Percentiles rank a stretch among this genome's conserved stretches.
These are phyloP conservation scores for Tamandua tetradactyla DNA, from an alignment of 2,797 vertebrate species.

Conservation along the genomic window DNA sequence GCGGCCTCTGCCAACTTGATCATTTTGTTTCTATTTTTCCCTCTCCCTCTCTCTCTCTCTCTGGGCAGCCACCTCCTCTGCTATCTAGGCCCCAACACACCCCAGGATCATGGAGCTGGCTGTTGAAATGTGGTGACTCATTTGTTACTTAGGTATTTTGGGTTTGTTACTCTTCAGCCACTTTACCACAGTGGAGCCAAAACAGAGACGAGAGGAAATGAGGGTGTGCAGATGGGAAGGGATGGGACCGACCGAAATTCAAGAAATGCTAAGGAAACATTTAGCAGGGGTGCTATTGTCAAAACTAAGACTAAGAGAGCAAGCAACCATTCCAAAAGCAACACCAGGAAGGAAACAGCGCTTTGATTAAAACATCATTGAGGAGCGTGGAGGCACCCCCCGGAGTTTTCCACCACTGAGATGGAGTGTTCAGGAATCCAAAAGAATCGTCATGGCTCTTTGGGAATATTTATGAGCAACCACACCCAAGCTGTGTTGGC, in stretches of 20 bases:
- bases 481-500: slow-evolving; percentile 43
- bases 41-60: background rate
- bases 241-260: slow-evolving; percentile 38
- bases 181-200: slow-evolving; percentile 62
- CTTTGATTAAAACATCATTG: slow-evolving; percentile 71
- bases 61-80: slow-evolving; percentile 58
- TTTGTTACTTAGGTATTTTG: slow-evolving; percentile 78
- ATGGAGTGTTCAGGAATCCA: slow-evolving; percentile 54
- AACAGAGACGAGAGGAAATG: slow-evolving; percentile 70
- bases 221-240: slow-evolving; percentile 52
- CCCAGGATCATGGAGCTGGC: slow-evolving; percentile 32
- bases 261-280: slow-evolving; percentile 69
- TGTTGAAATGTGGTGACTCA: slow-evolving; percentile 72
- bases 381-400: slow-evolving; percentile 41
- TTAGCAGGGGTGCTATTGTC: slow-evolving; percentile 61
- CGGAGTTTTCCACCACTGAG: slow-evolving; percentile 4
- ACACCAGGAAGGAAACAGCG: slow-evolving; percentile 62
- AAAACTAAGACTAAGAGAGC: slow-evolving; percentile 14
- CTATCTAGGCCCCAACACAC: slow-evolving; percentile 64
- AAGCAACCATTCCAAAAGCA: slow-evolving; percentile 70
- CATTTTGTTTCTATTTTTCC: slow-evolving; percentile 69
- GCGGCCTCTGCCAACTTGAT: slow-evolving; percentile 56
- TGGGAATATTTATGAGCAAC: slow-evolving; percentile 69
- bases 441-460: slow-evolving; percentile 56
- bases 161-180: slow-evolving; percentile 66